Conservation (phyloP, 2,113 vertebrate species). For the Brienomyrus longianalis region DNA sequence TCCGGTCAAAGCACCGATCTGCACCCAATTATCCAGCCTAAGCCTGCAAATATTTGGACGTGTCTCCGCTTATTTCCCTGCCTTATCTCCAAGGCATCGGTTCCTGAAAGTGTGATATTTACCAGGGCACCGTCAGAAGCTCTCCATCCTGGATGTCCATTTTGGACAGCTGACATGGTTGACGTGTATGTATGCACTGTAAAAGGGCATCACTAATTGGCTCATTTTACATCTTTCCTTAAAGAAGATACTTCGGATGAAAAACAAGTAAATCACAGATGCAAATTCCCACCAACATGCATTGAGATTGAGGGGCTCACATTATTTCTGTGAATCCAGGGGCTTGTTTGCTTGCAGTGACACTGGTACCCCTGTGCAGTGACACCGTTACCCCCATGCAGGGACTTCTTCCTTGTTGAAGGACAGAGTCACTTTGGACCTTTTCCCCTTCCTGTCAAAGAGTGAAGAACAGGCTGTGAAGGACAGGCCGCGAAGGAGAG, state of each 20-base stretch:
- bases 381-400: not conserved
- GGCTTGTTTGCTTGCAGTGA: not conserved
- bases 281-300: not conserved
- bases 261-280: not conserved
- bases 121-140: not conserved
- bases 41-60: constrained; percentile 25
- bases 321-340: not conserved
- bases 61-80: constrained; percentile 15
- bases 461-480: constrained; percentile 38
- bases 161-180: not conserved
- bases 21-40: constrained; percentile 8
- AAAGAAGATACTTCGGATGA: not conserved
- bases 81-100: constrained; percentile 5
- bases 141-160: not conserved
- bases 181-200: not conserved
- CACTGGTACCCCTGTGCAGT: too few species aligned
- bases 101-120: not conserved
- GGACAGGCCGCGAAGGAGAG: constrained; percentile 43
- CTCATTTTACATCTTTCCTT: not conserved
- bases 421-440: constrained; percentile 35
- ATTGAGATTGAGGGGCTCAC: not conserved
- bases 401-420: not conserved
- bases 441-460: constrained; percentile 29
- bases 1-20: constrained; percentile 19
- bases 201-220: not conserved